Percentiles rank a stretch among this genome's conserved stretches.
Conservation (phyloP, 2,888 invertebrate species). For the Eristalis intricaria region DNA sequence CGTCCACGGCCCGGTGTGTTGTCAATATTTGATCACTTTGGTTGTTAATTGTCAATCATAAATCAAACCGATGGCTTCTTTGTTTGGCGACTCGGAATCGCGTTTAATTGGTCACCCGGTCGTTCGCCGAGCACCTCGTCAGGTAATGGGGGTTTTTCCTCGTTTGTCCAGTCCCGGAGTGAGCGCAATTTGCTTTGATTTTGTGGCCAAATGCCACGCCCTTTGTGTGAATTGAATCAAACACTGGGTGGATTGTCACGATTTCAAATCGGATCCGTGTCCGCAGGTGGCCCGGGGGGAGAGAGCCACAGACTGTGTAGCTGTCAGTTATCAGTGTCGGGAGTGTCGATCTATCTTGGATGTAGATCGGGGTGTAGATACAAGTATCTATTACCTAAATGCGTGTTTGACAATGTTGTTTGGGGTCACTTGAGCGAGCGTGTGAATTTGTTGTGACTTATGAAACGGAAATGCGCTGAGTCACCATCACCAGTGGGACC, state of each 20-base stretch:
- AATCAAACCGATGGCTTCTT: slow-evolving; percentile 69
- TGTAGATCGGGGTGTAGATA: not conserved
- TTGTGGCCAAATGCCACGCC: not conserved
- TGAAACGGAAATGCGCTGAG: no score
- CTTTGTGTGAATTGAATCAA: not conserved
- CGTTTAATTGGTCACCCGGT: slow-evolving; percentile 57
- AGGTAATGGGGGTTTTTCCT: slow-evolving; percentile 4
- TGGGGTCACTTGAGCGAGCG: not conserved
- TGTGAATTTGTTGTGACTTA: no score
- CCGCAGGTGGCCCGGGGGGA: no score
- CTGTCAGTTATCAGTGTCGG: not conserved
- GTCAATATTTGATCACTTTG: slow-evolving; percentile 70
- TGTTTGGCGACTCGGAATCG: slow-evolving; percentile 63
- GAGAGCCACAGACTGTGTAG: not conserved
- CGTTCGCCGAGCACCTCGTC: no score
- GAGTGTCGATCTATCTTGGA: not conserved
- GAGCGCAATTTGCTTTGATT: not conserved
- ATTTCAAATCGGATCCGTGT: not conserved
- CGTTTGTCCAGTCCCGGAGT: not conserved
- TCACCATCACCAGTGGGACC: no score
- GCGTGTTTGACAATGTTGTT: not conserved
- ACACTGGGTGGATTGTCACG: not conserved
- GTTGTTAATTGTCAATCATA: slow-evolving; percentile 71
- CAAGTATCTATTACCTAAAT: not conserved
- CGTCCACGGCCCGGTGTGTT: slow-evolving; percentile 33